Evolutionary conservation across 2,113 vertebrate species (phyloP).

Genomic region (Entomyzon cyanotis): DNA sequence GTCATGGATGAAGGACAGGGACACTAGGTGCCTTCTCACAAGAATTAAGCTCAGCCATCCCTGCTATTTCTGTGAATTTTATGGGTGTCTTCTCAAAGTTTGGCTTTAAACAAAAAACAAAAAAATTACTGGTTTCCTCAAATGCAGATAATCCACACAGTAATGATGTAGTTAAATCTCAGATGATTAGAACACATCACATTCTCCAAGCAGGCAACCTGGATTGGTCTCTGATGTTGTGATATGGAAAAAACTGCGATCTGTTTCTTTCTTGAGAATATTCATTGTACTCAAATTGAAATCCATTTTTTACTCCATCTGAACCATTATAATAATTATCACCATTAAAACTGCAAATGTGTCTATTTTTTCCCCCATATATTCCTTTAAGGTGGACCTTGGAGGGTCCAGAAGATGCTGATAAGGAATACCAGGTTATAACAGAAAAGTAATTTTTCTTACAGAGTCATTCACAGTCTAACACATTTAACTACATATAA

Average conservation of each 20-base stretch:
- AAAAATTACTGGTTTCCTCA: neutral
- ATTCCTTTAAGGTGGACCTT: neutral
- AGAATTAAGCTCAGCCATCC: neutral
- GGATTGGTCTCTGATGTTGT: neutral
- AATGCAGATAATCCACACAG: neutral
- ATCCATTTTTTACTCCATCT: neutral
- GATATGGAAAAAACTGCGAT: neutral
- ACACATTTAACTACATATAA: neutral
- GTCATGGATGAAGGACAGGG: neutral
- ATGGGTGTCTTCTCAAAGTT: neutral
- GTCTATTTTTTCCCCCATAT: neutral
- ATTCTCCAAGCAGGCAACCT: neutral
- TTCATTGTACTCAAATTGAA: neutral
- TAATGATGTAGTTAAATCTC: neutral
- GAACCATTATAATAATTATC: neutral
- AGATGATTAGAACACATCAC: neutral
- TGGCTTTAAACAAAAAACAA: neutral
- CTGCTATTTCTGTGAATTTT: neutral
- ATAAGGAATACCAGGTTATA: neutral
- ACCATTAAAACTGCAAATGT: neutral
- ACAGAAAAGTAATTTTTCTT: neutral
- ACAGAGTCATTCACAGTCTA: neutral
- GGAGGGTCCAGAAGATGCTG: neutral
- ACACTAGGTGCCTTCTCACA: neutral
- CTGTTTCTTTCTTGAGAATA: neutral